These are phyloP conservation scores for Gallinago media DNA, from an alignment of 2,113 vertebrate species.

Conservation along the genomic window DNA sequence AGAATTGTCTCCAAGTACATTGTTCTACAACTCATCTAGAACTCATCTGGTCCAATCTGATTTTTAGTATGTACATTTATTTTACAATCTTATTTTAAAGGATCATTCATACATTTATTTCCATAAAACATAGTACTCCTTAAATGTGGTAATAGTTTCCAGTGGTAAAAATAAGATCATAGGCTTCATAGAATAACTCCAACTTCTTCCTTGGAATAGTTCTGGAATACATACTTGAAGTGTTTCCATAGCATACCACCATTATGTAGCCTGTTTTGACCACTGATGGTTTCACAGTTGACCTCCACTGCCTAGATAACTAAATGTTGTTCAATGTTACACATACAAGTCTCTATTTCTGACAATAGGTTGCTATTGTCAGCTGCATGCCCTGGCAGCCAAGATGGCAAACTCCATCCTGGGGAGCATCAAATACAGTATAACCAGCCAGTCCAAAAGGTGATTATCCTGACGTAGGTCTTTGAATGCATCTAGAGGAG, in stretches of 20 bases:
- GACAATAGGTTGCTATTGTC: neutral
- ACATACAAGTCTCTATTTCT: neutral
- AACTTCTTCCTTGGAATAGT: neutral
- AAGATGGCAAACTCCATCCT: too few relatives aligned
- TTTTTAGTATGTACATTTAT: neutral
- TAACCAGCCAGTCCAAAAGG: neutral
- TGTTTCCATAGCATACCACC: neutral
- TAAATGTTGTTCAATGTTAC: neutral
- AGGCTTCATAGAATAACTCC: neutral
- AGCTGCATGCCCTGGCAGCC: neutral
- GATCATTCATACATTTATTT: neutral
- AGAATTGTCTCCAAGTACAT: neutral
- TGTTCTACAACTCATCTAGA: neutral
- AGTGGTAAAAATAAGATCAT: neutral
- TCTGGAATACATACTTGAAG: neutral
- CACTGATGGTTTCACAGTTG: neutral
- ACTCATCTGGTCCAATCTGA: neutral
- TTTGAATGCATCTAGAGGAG: neutral
- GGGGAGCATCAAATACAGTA: neutral
- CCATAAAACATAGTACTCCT: neutral
- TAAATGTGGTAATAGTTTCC: neutral
- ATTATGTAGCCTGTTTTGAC: neutral
- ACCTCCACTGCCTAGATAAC: neutral
- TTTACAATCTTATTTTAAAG: neutral
- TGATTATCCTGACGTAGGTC: accelerated